Base-by-base conservation (phyloP, 2,888 invertebrate species). In the Diloba caeruleocephala region DNA sequence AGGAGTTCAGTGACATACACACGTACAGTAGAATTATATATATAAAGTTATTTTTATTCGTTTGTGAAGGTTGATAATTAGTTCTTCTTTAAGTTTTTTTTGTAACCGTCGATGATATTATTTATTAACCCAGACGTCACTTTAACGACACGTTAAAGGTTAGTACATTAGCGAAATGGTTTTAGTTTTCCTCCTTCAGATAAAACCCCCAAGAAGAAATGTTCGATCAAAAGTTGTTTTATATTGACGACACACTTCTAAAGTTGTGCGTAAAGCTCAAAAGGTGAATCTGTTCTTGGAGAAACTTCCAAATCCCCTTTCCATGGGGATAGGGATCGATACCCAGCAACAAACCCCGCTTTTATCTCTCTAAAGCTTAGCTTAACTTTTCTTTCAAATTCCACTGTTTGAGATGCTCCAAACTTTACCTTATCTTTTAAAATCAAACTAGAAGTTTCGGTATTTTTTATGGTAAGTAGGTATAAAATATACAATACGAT, bases 301-400 rank as follows among this genome's bases (percentile, higher is more conserved):
- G 10, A 57, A 72, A 65, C 51, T 65, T 64, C 21, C 32, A 54
- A 73, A 73, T 65, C 66, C 58, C 53, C 34, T 39, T 59, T 63
- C 53, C 60, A 65, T 65, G 73, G 62, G 56, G 73, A 57, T 63
- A 31, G 17, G 14, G 50, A 68, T 63, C 73, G 73, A 70, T 70
- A 49, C 31, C 41, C 49, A 15, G 56, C 42, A 50, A 65, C 65
- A 61, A 68, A 52, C 57, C 58, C 59, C 21, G 29, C 48, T 50
- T 62, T 61, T 70, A 70, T 73, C 62, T 72, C 58, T 46, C 49
- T 39, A 70, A 65, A 68, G 44, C 73, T 52, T 44, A n/a, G n/a
- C n/a, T 42, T 17, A 67, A 72, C 52, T 71, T 71, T 62, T 51
- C 51, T 60, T 55, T 60, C 38, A 58, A 72, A 72, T 60, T 7